Conservation (phyloP, 2,113 vertebrate species). For the Odobenus rosmarus region DNA sequence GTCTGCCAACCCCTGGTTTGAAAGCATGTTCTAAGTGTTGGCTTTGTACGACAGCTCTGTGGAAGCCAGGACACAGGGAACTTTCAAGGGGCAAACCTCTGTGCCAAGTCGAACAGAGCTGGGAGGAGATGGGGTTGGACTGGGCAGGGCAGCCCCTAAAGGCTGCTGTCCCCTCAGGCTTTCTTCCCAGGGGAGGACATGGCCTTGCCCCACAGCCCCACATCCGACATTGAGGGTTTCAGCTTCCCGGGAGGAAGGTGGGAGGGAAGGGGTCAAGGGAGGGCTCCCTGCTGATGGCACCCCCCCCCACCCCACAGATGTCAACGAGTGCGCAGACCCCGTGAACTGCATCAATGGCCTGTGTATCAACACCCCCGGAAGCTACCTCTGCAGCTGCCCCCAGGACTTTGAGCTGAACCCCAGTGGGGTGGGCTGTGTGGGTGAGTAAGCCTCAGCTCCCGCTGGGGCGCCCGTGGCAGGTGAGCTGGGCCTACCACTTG, state of each 20-base stretch:
- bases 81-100: background rate
- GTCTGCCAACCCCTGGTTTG: background rate
- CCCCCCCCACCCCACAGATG: constrained; percentile 84
- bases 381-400: constrained; percentile 95
- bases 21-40: background rate
- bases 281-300: background rate
- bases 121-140: background rate
- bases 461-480: background rate
- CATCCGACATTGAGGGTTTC: background rate
- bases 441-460: constrained; percentile 83
- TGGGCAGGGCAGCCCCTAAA: background rate
- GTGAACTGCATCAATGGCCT: constrained; percentile 96
- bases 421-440: constrained; percentile 95
- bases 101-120: background rate
- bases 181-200: background rate
- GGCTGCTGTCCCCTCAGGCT: background rate
- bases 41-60: background rate
- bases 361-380: constrained; percentile 95
- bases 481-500: fast-evolving
- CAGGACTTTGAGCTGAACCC: constrained; percentile 96
- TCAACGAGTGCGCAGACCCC: constrained; percentile 94
- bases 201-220: background rate
- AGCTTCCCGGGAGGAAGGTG: background rate
- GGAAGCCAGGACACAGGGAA: background rate
- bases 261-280: background rate